Base-by-base conservation (phyloP, 2,888 invertebrate genomes). In the Drosophila eohydei region DNA sequence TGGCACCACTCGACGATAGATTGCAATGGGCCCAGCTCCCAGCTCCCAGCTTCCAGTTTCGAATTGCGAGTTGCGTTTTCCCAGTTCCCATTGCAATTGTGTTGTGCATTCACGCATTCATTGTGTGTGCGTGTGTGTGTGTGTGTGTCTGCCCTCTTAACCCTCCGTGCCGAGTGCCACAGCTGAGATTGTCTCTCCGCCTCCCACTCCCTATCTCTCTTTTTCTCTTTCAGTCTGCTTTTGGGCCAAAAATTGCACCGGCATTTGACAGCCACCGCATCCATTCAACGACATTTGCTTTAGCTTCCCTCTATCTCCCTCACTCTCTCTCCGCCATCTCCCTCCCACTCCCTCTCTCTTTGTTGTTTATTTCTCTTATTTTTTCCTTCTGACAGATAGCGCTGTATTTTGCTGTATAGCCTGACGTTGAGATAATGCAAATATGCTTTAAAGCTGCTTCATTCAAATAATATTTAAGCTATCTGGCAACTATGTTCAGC, bases 261-360 rank as follows among this genome's bases (percentile, higher is more conserved):
- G 84, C 84, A 87, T 89, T 84, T 89, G 84, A 81, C 84, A 84
- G 89, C 74, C 83, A 78, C 71, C 89, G 72, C 85, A 78, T 86
- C 69, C 78, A 76, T 83, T 81, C 89, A 86, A 69, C 71, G 59
- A 72, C 78, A 81, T 75, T 87, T 72, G 67, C 71, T 65, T 74
- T 74, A 80, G 56, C 74, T 67, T 32, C 56, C 28, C 55, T 44
- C 50, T 11, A 2, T 52, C 46, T 43, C 40, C 38, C 50, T 12
- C 48, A 32, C 36, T 16, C 16, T 7, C 26, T 14, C 26, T 14
- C 50, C n/a, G n/a, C n/a, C n/a, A n/a, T 50, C 38, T 36, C 43
- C 21, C 38, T 14, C 36, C 41, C 14, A 5, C 21, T 26, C 32
- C 11, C 21, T 16, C 36, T 50, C 21, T 11, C 4, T 36, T 2